A percentile compares a stretch with the other conserved stretches of the same genome.
Conservation (phyloP, 2,888 invertebrate species). For the Chaetogeoica ovagalla region DNA sequence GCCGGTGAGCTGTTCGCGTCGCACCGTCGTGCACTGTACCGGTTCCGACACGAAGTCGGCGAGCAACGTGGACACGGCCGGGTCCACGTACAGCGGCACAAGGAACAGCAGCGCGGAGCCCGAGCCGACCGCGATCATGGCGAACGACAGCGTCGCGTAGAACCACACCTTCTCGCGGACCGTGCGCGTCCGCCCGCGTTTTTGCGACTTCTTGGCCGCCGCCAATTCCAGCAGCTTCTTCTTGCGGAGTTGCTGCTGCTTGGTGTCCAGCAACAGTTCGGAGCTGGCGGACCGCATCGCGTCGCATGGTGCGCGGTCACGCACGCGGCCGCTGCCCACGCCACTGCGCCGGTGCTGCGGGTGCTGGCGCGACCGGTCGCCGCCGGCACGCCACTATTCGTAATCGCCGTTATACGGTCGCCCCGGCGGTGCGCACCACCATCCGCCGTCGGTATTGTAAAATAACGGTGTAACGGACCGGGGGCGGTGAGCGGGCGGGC, state of each 20-base stretch:
- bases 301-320: conserved; percentile 55
- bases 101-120: conserved; percentile 74
- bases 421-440: background rate
- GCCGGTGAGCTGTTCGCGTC: conserved; percentile 72
- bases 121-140: conserved; percentile 72
- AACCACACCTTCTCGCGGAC: conserved; percentile 61
- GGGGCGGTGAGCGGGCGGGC: too few relatives aligned
- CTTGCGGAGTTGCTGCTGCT: conserved; percentile 71
- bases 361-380: background rate
- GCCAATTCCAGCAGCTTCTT: conserved; percentile 67
- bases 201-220: conserved; percentile 60
- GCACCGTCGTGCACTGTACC: conserved; percentile 70
- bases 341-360: background rate
- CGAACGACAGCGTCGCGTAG: conserved; percentile 72
- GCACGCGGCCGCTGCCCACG: conserved; percentile 27
- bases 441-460: too few relatives aligned
- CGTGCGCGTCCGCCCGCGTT: conserved; percentile 54
- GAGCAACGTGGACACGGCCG: conserved; percentile 65
- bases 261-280: conserved; percentile 76
- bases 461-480: too few relatives aligned
- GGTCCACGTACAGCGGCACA: conserved; percentile 74
- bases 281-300: conserved; percentile 72
- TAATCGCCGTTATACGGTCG: too few relatives aligned
- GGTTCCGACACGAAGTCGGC: conserved; percentile 75
- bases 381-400: too few relatives aligned